Evolutionary conservation across 53 echinoderm and acorn worm genomes (phyloP), one percentile per base, ranked within the genome.

Genomic region (Antedon mediterranea): DNA sequence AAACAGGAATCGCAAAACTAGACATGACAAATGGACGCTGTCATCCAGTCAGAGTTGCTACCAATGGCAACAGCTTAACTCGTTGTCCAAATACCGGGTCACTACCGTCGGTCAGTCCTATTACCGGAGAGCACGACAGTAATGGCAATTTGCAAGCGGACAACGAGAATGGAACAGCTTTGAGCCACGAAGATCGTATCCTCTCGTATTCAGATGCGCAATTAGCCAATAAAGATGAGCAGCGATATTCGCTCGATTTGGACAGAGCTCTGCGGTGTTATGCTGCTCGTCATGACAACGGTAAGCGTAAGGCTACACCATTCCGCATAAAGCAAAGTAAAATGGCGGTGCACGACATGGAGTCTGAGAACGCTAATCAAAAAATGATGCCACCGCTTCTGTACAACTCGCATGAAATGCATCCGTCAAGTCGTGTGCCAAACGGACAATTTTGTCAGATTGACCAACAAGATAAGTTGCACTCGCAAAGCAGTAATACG

Each of bases 1-100:
- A 97, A 74, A 97, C 97, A 15, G 97, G 92, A 28, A 97, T 97
- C 31, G 97, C 97, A 28, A 92, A 97, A 75, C 82, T 92, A 89
- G 95, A 89, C 78, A 91, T 83, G 33, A 81, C 89, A 27, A 82
- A 83, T 31, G 85, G 85, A 1, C 89, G 89, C 75, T 94, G 95
- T 70, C 89, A 94, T 72, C 87, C 87, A 43, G 90, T 90, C 75
- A 87, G 83, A 75, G 77, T 90, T 80, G 80, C 90, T 23, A 81
- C 90, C 34, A 90, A 90, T 76, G 83, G 74, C 72, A 84, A 34
- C 57, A 15, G 57, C 20, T 57, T 57, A 26, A 57, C 11, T 2
- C 20, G 57, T 18, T 8, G 57, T 57, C 57, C 57, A 15, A 57
- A 57, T 57, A 57, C 57, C 1, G 57, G 57, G 11, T 57, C 57